These are phyloP conservation scores for Scopus umbretta DNA, from an alignment of 2,113 vertebrate genomes.

Conservation along the genomic window DNA sequence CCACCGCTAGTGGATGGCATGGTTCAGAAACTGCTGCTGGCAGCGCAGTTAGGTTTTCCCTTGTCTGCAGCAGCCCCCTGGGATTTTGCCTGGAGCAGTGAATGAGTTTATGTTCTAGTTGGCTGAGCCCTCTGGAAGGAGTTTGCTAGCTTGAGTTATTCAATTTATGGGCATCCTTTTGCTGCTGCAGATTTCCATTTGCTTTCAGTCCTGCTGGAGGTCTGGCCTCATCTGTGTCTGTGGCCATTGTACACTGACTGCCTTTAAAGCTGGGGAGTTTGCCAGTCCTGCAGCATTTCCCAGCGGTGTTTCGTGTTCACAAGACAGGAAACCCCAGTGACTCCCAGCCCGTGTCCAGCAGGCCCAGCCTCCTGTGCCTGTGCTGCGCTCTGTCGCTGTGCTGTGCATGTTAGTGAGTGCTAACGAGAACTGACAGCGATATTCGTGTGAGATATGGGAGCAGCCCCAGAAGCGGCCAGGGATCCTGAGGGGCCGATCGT, in stretches of 20 bases:
- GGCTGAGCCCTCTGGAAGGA: conserved; percentile 8
- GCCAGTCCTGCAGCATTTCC: neutral
- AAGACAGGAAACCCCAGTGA: neutral
- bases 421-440: neutral
- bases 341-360: neutral
- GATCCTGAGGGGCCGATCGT: neutral
- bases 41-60: neutral
- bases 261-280: neutral
- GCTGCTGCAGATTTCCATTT: neutral
- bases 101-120: neutral
- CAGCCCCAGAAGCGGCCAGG: neutral
- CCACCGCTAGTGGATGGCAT: neutral
- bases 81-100: neutral
- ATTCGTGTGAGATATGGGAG: neutral
- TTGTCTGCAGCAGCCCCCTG: neutral
- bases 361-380: neutral
- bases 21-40: neutral
- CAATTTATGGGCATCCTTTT: neutral
- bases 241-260: accelerated
- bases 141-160: conserved; percentile 15
- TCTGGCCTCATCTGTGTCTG: neutral
- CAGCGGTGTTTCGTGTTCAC: accelerated
- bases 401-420: neutral
- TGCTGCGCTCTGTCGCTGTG: neutral
- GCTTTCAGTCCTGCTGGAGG: neutral